Evolutionary conservation across 2,888 invertebrate species (phyloP).

Genomic region (Daptonema setosum): DNA sequence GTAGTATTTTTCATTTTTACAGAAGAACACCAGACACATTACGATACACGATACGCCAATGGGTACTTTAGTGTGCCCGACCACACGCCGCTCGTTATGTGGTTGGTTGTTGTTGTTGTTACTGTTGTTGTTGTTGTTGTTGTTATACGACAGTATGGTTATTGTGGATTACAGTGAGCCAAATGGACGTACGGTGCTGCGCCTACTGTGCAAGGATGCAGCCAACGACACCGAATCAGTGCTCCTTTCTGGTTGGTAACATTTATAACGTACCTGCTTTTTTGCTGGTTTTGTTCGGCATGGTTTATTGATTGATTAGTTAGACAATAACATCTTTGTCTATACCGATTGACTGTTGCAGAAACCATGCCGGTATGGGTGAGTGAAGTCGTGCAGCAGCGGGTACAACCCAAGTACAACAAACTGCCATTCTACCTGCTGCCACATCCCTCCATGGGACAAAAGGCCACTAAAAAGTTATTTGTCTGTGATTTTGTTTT

Average conservation of each 20-base stretch:
- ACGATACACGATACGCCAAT: slow-evolving; percentile 28
- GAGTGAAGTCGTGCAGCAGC: slow-evolving; percentile 31
- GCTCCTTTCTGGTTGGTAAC: slow-evolving; percentile 67
- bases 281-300: no score
- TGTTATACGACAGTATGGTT: not conserved
- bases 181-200: slow-evolving; percentile 75
- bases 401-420: slow-evolving; percentile 70
- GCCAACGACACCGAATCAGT: slow-evolving; percentile 80
- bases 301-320: no score
- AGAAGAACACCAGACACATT: slow-evolving; percentile 12
- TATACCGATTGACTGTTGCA: no score
- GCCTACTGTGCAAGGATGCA: slow-evolving; percentile 66
- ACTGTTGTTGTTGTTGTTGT: not conserved
- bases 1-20: not conserved
- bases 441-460: slow-evolving; percentile 58
- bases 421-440: slow-evolving; percentile 89
- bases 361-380: no score
- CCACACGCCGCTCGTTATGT: slow-evolving; percentile 86
- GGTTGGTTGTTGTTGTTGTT: slow-evolving; percentile 34
- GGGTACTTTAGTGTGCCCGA: slow-evolving; percentile 66
- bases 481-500: slow-evolving; percentile 9
- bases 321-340: no score
- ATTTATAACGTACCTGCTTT: no score
- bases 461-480: slow-evolving; percentile 54
- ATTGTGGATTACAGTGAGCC: slow-evolving; percentile 53